Conservation (phyloP, 2,113 vertebrate genomes). For the Cichladusa arquata region DNA sequence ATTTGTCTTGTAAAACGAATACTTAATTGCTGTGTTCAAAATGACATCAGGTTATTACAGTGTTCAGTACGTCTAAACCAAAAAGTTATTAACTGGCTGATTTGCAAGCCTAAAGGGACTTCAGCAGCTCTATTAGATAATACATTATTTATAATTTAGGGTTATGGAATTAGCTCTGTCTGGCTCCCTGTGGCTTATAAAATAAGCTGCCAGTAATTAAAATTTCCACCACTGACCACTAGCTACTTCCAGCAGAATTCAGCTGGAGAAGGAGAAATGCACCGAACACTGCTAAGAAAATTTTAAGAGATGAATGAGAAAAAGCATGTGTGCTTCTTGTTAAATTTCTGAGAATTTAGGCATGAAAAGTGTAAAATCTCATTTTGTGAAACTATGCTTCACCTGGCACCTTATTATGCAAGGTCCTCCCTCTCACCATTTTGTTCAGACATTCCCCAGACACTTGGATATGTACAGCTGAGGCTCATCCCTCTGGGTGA, state of each 20-base stretch:
- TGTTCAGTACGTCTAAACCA: not conserved
- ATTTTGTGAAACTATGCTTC: not conserved
- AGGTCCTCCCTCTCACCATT: not conserved
- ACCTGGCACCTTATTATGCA: not conserved
- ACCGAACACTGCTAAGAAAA: not conserved
- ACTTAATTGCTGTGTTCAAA: slow-evolving; percentile 27
- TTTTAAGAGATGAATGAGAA: not conserved
- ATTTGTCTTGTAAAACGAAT: slow-evolving; percentile 37
- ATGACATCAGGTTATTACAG: slow-evolving; percentile 22
- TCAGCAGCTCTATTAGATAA: not conserved
- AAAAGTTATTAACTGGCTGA: slow-evolving; percentile 16
- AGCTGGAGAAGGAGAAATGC: not conserved
- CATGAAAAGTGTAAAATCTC: not conserved
- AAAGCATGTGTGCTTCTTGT: not conserved
- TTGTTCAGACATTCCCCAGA: not conserved
- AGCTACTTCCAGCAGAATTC: not conserved
- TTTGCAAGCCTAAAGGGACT: slow-evolving; percentile 15
- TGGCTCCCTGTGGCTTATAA: not conserved
- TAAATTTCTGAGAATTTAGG: not conserved
- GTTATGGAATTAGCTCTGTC: not conserved
- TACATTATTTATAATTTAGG: not conserved
- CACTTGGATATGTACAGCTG: not conserved
- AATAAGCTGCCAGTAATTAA: not conserved
- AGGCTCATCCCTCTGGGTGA: not conserved
- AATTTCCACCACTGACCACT: not conserved